These are phyloP conservation scores for Tringa solitaria DNA, from an alignment of 2,113 vertebrate genomes.

Conservation along the genomic window DNA sequence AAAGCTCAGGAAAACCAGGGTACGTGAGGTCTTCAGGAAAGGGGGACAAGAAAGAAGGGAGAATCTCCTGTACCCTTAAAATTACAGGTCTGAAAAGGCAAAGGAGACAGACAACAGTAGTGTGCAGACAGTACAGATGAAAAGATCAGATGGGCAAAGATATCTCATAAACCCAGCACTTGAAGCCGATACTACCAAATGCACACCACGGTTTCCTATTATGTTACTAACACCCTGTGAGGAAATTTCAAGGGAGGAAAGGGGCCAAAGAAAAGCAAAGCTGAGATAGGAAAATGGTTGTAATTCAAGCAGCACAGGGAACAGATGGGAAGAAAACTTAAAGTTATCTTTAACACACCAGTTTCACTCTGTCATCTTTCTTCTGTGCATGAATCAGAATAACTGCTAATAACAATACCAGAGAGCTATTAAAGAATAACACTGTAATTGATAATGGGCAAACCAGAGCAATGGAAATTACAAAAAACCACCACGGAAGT, in stretches of 20 bases:
- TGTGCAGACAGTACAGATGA: background rate
- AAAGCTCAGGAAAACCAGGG: background rate
- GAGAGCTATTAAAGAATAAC: background rate
- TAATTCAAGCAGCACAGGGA: conserved; percentile 1
- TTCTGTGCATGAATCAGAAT: background rate
- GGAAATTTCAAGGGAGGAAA: background rate
- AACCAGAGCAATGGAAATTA: background rate
- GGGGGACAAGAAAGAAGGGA: background rate
- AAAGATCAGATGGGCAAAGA: background rate
- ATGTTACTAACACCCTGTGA: background rate
- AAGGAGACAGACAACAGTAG: background rate
- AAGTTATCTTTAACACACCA: background rate
- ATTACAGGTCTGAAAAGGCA: background rate
- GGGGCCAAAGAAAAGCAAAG: background rate
- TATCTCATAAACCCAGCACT: background rate
- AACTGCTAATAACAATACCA: conserved; percentile 13
- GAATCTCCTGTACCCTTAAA: background rate
- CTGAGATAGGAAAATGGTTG: background rate
- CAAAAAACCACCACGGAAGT: background rate
- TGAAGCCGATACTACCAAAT: background rate
- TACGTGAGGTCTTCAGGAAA: background rate
- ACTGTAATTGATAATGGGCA: background rate
- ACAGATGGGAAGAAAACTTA: background rate
- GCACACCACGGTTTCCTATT: background rate
- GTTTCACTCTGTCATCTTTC: background rate